Evolutionary conservation across 2,888 invertebrate species (phyloP).

Genomic region (Coecobrya sp.): DNA sequence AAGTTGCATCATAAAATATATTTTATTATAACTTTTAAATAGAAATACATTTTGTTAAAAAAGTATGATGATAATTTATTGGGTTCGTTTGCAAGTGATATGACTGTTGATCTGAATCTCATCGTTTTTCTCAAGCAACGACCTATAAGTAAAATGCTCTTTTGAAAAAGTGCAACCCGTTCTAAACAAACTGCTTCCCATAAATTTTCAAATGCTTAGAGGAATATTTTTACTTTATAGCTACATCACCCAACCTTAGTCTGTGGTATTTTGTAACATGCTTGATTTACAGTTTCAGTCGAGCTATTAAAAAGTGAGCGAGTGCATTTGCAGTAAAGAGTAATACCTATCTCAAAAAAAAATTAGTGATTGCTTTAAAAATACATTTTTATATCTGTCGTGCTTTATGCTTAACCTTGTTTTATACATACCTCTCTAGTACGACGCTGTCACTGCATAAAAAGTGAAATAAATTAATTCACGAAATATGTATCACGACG

Average conservation of each 20-base stretch:
- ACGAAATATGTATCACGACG: background rate
- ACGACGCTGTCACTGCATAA: background rate
- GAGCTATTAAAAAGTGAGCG: conserved; percentile 9
- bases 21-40: conserved; percentile 8
- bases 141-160: background rate
- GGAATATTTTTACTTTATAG: conserved; percentile 21
- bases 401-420: background rate
- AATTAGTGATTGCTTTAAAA: background rate
- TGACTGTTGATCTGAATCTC: conserved; percentile 71
- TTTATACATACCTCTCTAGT: background rate
- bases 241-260: background rate
- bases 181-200: conserved; percentile 65
- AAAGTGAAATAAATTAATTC: background rate
- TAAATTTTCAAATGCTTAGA: conserved; percentile 63
- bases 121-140: conserved; percentile 18
- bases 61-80: conserved; percentile 52
- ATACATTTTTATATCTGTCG: background rate
- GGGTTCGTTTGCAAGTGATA: conserved; percentile 35
- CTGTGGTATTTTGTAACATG: background rate
- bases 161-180: conserved; percentile 35
- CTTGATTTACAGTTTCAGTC: conserved; percentile 40
- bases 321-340: background rate
- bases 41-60: conserved; percentile 37
- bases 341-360: background rate
- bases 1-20: conserved; percentile 26